These are phyloP conservation scores for Falco berigora DNA, from an alignment of 2,797 vertebrate species.

Conservation along the genomic window DNA sequence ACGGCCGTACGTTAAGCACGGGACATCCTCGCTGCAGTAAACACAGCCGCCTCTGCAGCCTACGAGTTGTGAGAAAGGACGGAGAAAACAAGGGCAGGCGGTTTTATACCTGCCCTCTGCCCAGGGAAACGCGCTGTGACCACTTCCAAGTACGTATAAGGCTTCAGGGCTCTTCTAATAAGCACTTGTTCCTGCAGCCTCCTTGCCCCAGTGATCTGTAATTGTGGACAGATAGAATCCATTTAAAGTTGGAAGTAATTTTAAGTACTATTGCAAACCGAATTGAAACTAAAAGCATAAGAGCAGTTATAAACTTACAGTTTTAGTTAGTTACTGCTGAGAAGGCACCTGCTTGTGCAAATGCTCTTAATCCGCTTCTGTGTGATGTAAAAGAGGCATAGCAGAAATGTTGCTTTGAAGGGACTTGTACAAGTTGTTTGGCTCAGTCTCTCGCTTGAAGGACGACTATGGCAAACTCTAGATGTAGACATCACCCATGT, in stretches of 20 bases:
- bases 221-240: not conserved
- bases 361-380: not conserved
- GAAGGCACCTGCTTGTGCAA: not conserved
- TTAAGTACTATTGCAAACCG: not conserved
- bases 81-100: conserved; percentile 88
- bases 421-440: not conserved
- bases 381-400: not conserved
- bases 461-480: not conserved
- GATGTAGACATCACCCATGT: not conserved
- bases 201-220: not conserved
- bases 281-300: not conserved
- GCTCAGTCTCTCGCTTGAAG: not conserved
- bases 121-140: conserved; percentile 78
- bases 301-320: not conserved
- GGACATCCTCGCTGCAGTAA: conserved; percentile 76
- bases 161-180: not conserved
- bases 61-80: conserved; percentile 84
- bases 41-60: conserved; percentile 75
- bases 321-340: not conserved
- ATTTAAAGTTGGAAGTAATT: not conserved
- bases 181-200: not conserved
- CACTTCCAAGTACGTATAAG: conserved; percentile 84
- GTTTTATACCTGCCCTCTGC: conserved; percentile 86
- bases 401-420: not conserved
- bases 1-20: not conserved